Evolutionary conservation across 2,113 vertebrate genomes (phyloP).

Genomic region (Leucopsar rothschildi): DNA sequence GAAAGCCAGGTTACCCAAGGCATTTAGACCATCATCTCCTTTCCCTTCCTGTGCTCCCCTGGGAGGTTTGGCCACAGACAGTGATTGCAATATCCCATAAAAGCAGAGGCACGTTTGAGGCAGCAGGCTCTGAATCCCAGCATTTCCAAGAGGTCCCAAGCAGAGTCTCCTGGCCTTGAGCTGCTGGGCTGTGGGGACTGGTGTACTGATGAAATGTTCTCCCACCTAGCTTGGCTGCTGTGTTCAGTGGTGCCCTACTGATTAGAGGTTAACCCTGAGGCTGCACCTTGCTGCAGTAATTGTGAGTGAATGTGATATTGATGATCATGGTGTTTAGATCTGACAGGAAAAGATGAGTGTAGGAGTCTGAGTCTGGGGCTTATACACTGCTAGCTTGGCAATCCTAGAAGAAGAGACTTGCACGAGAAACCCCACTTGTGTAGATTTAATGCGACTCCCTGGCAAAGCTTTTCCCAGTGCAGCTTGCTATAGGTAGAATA

Average conservation of each 20-base stretch:
- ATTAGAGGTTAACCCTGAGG: not conserved
- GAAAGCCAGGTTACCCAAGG: not conserved
- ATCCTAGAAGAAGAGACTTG: not conserved
- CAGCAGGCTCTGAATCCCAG: not conserved
- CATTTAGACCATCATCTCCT: not conserved
- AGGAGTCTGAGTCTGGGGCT: not conserved
- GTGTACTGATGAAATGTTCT: not conserved
- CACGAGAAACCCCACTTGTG: not conserved
- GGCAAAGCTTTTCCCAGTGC: not conserved
- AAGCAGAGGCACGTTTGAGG: not conserved
- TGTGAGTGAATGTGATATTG: not conserved
- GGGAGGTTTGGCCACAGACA: not conserved
- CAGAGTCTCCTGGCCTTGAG: not conserved
- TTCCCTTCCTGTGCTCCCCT: not conserved
- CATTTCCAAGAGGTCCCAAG: not conserved
- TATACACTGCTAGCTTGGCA: accelerated
- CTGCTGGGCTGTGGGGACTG: not conserved
- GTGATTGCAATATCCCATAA: not conserved
- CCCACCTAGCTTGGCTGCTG: not conserved
- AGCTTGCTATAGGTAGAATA: not conserved
- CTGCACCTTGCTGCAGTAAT: not conserved
- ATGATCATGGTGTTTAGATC: not conserved
- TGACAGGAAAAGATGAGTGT: not conserved
- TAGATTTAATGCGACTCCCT: not conserved
- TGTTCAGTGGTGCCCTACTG: not conserved